Evolutionary conservation across 2,113 vertebrate genomes (phyloP), one percentile per base, ranked within the genome.

Genomic region (Puntigrus tetrazona): DNA sequence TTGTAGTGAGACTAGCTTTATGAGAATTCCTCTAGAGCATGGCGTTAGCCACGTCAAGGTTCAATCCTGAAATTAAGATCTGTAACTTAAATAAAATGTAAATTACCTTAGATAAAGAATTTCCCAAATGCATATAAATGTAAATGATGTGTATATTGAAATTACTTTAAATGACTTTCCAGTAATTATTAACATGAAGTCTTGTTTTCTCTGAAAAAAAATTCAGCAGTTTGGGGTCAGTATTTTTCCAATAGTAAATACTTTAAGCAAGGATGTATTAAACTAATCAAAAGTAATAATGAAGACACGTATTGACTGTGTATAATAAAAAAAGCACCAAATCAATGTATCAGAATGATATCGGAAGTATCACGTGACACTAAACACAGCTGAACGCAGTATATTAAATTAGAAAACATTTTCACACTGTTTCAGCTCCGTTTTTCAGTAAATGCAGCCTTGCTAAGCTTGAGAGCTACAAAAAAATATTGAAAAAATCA

Each of bases 141-240:
- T 50, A 47, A 10, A 20, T 18, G 7, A 47, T 18, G 36, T 69
- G 9, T 55, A 55, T 55, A 22, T n/a, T n/a, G n/a, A n/a, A n/a
- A n/a, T n/a, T n/a, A 25, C 1, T 70, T 29, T 36, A 31, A 70
- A 16, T n/a, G 34, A 67, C 16, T 34, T n/a, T 22, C 38, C 16
- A 52, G 65, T 65, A 81, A 81, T 81, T 34, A 81, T 81, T 69
- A 81, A 70, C 79, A 22, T 13, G 16, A 31, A 20, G 43, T 14
- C 34, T n/a, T 22, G 8, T n/a, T 70, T 41, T 70, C 1, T 70
- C 34, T 38, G 1, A 36, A 36, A 69, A 69, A 69, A 36, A 36
- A 36, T 22, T 67, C 63, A 69, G 9, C 7, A 6, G 7, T 65
- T 34, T 67, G 6, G 27, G 63, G 2, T 1, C 16, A 36, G 31